A percentile compares a stretch with the other conserved stretches of the same genome.
These are phyloP conservation scores for Hetaerina titia DNA, from an alignment of 2,888 invertebrate genomes.

Conservation along the genomic window DNA sequence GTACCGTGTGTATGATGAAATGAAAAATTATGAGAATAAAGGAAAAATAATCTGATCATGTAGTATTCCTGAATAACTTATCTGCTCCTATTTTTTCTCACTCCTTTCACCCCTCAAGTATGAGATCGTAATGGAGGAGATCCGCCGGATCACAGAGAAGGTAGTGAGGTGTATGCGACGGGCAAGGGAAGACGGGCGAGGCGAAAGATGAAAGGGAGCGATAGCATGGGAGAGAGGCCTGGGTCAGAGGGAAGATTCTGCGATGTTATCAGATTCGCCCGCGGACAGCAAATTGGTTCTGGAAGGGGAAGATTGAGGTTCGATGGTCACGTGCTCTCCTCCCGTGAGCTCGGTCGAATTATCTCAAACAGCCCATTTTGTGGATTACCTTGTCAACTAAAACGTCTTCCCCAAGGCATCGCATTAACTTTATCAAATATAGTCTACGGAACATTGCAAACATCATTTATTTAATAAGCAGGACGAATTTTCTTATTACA, in stretches of 20 bases:
- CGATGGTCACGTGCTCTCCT: neutral
- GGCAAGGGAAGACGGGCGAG: neutral
- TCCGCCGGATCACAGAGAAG: neutral
- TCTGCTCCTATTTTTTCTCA: neutral
- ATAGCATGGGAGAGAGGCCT: neutral
- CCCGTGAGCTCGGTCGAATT: neutral
- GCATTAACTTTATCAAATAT: neutral
- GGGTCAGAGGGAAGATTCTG: neutral
- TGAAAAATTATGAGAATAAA: too few relatives aligned
- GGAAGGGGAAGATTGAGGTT: neutral
- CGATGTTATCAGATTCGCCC: neutral
- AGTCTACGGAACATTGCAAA: neutral
- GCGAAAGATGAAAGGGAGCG: neutral
- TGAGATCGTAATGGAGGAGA: neutral
- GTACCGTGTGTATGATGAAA: too few relatives aligned
- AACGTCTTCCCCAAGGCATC: neutral
- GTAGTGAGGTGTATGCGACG: neutral
- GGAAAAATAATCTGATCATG: too few relatives aligned
- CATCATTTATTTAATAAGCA: too few relatives aligned
- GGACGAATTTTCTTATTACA: too few relatives aligned
- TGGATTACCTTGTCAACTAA: neutral
- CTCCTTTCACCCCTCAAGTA: neutral
- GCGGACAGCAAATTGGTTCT: conserved; percentile 1
- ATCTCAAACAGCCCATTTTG: neutral
- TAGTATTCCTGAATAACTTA: neutral